Base-by-base conservation (phyloP, 2,888 invertebrate species). In the Lordiphosa andalusiaca region DNA sequence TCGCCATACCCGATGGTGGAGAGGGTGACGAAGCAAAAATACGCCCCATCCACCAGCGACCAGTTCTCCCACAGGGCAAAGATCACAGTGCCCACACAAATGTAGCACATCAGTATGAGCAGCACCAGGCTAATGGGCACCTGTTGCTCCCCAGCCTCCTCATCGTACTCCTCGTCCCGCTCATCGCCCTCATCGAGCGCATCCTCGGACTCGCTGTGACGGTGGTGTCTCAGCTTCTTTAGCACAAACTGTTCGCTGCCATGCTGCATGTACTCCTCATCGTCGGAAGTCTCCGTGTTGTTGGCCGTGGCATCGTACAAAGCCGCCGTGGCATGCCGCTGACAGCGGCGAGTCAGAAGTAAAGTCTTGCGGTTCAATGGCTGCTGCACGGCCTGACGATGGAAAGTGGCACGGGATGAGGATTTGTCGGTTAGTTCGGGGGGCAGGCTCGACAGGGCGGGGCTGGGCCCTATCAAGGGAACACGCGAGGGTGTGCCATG, bases 1-100 rank as follows among this genome's bases (percentile, higher is more conserved):
- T 95, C 95, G 4, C 95, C 95, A 69, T 95, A 94, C 36, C 95
- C 95, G 61, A 96, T 95, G 3, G 96, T 96, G 0, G 95, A 93
- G 69, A 96, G 90, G 2, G 95, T 95, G 69, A 95, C 94, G 89
- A 96, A 96, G 87, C 95, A 95, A 89, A 95, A 95, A 89, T 95
- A 96, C 3, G 94, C 93, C 6, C 95, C 94, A 86, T 96, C 95
- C 41, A 95, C 91, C 86, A 95, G 93, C 60, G 93, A 93, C 94
- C 95, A 95, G 77, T 93, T 93, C 85, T 94, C 94, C 92, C 94
- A 94, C n/a, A 93, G 91, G 13, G 94, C 93, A 90, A 95, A 95
- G 60, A 94, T 92, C 25, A 92, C 92, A 0, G 95, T 95, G 1
- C 96, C 96, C 7, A 93, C 90, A 76, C 93, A 93, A 67, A 96